Conservation (phyloP, 2,888 invertebrate species). For the Lumbricus terrestris region DNA sequence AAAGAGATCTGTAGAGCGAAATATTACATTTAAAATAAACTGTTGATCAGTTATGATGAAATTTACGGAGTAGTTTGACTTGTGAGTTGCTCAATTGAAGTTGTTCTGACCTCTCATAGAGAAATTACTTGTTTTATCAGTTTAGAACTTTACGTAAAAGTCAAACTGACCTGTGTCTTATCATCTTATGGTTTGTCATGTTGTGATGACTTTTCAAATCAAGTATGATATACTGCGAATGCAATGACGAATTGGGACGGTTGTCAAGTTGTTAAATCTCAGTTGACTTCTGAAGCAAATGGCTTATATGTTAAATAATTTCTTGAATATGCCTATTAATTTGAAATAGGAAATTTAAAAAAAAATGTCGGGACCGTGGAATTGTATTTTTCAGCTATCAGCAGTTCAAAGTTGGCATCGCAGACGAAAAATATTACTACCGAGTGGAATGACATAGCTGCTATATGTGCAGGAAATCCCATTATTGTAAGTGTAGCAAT, state of each 20-base stretch:
- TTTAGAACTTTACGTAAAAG: background rate
- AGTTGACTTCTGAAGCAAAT: background rate
- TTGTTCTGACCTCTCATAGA: background rate
- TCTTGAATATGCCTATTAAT: background rate
- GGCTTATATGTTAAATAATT: background rate
- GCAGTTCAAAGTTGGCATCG: slow-evolving; percentile 46
- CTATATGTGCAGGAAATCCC: slow-evolving; percentile 53
- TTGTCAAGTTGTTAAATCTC: background rate
- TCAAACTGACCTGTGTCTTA: background rate
- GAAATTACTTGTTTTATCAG: background rate
- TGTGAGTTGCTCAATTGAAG: background rate
- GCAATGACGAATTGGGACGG: background rate
- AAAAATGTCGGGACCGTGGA: background rate
- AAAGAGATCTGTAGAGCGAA: background rate
- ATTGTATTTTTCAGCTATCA: slow-evolving; percentile 43
- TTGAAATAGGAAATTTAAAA: background rate
- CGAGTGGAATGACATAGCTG: slow-evolving; percentile 55
- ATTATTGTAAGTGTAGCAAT: slow-evolving; percentile 48
- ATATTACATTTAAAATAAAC: no score
- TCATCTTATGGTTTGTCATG: background rate
- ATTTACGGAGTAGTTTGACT: background rate
- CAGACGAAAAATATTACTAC: slow-evolving; percentile 52
- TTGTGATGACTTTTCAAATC: background rate
- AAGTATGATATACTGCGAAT: background rate
- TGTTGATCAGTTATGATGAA: background rate